A percentile compares a stretch with the other conserved stretches of the same genome.
Evolutionary conservation across 2,888 invertebrate species (phyloP).

Genomic region (Drosophila eohydei): DNA sequence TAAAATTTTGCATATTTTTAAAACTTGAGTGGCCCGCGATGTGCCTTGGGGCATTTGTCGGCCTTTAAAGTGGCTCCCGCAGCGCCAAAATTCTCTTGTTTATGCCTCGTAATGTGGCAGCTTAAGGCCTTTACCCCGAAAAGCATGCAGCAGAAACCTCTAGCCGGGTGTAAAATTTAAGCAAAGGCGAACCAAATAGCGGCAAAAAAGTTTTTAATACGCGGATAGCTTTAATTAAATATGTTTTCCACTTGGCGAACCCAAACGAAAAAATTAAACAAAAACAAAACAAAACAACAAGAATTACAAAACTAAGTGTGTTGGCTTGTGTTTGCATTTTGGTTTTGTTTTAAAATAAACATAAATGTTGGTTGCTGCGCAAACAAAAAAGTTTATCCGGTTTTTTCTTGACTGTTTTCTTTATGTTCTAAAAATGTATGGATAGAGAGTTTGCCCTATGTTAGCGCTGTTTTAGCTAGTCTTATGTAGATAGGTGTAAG

Average conservation of each 20-base stretch:
- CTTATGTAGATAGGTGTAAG: neutral
- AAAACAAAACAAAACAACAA: slow-evolving; percentile 22
- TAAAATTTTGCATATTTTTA: slow-evolving; percentile 81
- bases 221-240: slow-evolving; percentile 81
- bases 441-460: neutral
- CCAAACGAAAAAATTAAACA: slow-evolving; percentile 46
- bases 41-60: slow-evolving; percentile 63
- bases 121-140: slow-evolving; percentile 66
- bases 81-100: slow-evolving; percentile 54
- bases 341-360: slow-evolving; percentile 50
- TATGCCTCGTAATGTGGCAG: slow-evolving; percentile 77
- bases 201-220: slow-evolving; percentile 74
- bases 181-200: slow-evolving; percentile 38
- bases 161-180: slow-evolving; percentile 73
- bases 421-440: slow-evolving; percentile 13
- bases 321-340: slow-evolving; percentile 40
- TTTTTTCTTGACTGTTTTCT: slow-evolving; percentile 21
- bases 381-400: slow-evolving; percentile 48
- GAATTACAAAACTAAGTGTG: slow-evolving; percentile 26
- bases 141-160: slow-evolving; percentile 54
- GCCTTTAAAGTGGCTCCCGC: slow-evolving; percentile 39
- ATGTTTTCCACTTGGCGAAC: slow-evolving; percentile 76
- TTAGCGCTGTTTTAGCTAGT: neutral
- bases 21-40: slow-evolving; percentile 73
- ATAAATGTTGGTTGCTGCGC: slow-evolving; percentile 63